Percentiles rank a stretch among this genome's conserved stretches.
These are phyloP conservation scores for Oscheius sp. DNA, from an alignment of 2,888 invertebrate species.

Conservation along the genomic window DNA sequence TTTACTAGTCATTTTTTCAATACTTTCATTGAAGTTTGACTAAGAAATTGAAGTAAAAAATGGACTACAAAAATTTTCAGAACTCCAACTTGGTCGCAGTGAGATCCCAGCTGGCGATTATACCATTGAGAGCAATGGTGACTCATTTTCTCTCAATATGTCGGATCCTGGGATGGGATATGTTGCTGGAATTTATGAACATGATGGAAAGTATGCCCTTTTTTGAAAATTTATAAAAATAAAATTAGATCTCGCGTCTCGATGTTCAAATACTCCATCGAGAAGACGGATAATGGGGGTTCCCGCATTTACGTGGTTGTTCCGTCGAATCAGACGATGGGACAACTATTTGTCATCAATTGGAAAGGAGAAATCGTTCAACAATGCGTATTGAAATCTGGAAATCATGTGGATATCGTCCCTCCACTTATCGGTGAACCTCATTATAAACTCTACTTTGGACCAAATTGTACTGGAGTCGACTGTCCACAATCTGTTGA, in stretches of 20 bases:
- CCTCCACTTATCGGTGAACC: constrained; percentile 58
- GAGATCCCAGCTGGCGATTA: constrained; percentile 46
- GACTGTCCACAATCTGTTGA: constrained; percentile 34
- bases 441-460: constrained; percentile 53
- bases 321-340: constrained; percentile 29
- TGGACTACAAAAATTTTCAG: constrained; percentile 10
- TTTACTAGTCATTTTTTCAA: too few species aligned
- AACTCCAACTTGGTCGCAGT: constrained; percentile 37
- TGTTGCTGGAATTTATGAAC: constrained; percentile 52
- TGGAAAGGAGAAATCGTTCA: constrained; percentile 36
- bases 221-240: background rate
- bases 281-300: constrained; percentile 61
- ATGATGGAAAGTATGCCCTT: constrained; percentile 36
- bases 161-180: constrained; percentile 49
- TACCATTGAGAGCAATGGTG: constrained; percentile 34
- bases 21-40: too few species aligned
- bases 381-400: constrained; percentile 33
- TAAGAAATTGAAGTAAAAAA: too few species aligned
- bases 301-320: constrained; percentile 57
- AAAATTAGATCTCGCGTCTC: constrained; percentile 15
- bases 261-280: constrained; percentile 50
- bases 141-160: constrained; percentile 35
- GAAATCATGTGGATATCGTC: constrained; percentile 54
- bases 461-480: constrained; percentile 45
- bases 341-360: constrained; percentile 43